A percentile compares a stretch with the other conserved stretches of the same genome.
These are phyloP conservation scores for Eolophus roseicapilla DNA, from an alignment of 2,113 vertebrate genomes.

Conservation along the genomic window DNA sequence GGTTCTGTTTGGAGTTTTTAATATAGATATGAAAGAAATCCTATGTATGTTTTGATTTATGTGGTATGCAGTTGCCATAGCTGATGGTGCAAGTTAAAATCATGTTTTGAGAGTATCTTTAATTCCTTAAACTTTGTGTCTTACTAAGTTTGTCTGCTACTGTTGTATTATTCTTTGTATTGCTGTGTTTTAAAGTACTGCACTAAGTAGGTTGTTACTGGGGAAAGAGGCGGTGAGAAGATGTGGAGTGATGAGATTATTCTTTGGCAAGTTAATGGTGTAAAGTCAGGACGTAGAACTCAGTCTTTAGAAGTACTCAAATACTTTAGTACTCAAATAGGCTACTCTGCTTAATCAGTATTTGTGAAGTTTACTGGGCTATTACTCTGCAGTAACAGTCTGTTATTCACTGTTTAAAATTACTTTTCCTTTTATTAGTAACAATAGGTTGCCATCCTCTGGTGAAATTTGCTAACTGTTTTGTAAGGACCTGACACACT, in stretches of 20 bases:
- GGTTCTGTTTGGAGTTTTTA: background rate
- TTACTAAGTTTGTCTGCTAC: background rate
- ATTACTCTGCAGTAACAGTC: background rate
- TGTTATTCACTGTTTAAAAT: background rate
- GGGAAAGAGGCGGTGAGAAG: background rate
- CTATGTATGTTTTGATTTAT: background rate
- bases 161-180: background rate
- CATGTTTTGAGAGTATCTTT: background rate
- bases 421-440: background rate
- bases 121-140: background rate
- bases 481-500: background rate
- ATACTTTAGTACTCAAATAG: background rate
- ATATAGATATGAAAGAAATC: background rate
- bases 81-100: background rate
- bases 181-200: background rate
- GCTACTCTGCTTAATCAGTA: background rate
- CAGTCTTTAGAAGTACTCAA: background rate
- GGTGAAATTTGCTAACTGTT: constrained; percentile 28
- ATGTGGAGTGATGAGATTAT: background rate
- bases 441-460: constrained; percentile 65
- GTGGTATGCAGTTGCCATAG: background rate
- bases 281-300: background rate
- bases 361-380: background rate
- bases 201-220: background rate
- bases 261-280: background rate